Conservation (phyloP, 2,113 vertebrate species). For the Oryzias celebensis region DNA sequence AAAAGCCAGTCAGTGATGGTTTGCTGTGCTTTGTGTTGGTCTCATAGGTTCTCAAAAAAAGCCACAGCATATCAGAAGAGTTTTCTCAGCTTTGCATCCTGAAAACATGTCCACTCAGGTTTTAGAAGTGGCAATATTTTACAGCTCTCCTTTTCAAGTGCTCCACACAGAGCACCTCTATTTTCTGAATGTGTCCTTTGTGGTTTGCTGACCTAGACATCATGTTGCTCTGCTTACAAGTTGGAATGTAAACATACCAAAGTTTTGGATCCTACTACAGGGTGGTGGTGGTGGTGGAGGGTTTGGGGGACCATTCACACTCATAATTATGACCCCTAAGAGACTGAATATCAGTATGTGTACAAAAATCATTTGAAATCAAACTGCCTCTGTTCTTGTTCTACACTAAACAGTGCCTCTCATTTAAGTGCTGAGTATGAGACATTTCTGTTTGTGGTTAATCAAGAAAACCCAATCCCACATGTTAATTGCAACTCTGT, state of each 20-base stretch:
- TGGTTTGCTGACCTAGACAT: slow-evolving; percentile 41
- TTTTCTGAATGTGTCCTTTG: not conserved
- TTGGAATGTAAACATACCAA: slow-evolving; percentile 61
- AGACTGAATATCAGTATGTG: slow-evolving; percentile 21
- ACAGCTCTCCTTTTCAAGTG: slow-evolving; percentile 55
- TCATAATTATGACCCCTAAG: slow-evolving; percentile 33
- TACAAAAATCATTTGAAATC: not conserved
- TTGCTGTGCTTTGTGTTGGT: slow-evolving; percentile 44
- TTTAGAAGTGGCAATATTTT: slow-evolving; percentile 66
- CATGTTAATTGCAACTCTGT: slow-evolving; percentile 47
- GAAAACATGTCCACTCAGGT: slow-evolving; percentile 69
- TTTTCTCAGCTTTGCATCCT: slow-evolving; percentile 56
- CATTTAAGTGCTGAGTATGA: not conserved
- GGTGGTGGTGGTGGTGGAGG: too few species aligned
- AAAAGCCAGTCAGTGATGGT: slow-evolving; percentile 23
- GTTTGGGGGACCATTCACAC: not conserved
- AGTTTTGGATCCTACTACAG: slow-evolving; percentile 21
- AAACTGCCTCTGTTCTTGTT: not conserved
- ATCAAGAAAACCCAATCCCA: slow-evolving; percentile 41
- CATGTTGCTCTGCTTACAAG: slow-evolving; percentile 50
- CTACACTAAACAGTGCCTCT: not conserved
- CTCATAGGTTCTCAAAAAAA: slow-evolving; percentile 55
- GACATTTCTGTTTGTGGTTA: slow-evolving; percentile 12
- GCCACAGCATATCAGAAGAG: slow-evolving; percentile 46
- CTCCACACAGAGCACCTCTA: slow-evolving; percentile 4